Conservation (phyloP, 2,113 vertebrate genomes). For the Takifugu flavidus region DNA sequence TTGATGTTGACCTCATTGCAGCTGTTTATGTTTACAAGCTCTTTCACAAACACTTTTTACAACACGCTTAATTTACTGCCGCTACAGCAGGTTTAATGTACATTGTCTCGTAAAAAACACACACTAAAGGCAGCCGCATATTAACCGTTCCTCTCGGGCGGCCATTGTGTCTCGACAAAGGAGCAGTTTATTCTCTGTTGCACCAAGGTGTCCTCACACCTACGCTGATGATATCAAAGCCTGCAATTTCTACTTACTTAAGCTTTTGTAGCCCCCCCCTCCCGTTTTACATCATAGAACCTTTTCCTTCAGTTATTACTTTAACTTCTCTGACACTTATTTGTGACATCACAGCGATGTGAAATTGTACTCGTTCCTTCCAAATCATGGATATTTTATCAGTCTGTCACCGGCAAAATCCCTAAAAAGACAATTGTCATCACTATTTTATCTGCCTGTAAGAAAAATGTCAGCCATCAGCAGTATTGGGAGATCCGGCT, state of each 20-base stretch:
- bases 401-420: conserved; percentile 56
- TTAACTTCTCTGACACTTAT: not conserved
- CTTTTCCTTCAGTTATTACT: not conserved
- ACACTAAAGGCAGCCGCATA: conserved; percentile 65
- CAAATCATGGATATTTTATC: conserved; percentile 39
- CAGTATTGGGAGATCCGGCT: conserved; percentile 67
- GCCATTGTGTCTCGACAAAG: conserved; percentile 55
- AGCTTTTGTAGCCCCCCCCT: too few species aligned
- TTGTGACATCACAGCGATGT: conserved; percentile 12
- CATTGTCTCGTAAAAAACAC: conserved; percentile 74
- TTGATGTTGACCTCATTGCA: conserved; percentile 67
- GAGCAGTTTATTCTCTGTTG: not conserved
- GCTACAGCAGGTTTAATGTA: conserved; percentile 70
- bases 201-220: too few species aligned
- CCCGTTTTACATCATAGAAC: too few species aligned
- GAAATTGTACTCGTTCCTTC: conserved; percentile 26
- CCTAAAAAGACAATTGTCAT: conserved; percentile 73
- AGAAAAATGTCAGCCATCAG: conserved; percentile 75
- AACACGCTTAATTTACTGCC: conserved; percentile 72
- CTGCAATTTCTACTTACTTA: too few species aligned
- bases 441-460: conserved; percentile 75
- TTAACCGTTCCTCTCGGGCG: conserved; percentile 71
- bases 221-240: too few species aligned
- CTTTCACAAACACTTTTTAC: conserved; percentile 71
- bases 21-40: conserved; percentile 76